Base-by-base conservation (phyloP, 2,113 vertebrate genomes). In the Macquaria ambigua region DNA sequence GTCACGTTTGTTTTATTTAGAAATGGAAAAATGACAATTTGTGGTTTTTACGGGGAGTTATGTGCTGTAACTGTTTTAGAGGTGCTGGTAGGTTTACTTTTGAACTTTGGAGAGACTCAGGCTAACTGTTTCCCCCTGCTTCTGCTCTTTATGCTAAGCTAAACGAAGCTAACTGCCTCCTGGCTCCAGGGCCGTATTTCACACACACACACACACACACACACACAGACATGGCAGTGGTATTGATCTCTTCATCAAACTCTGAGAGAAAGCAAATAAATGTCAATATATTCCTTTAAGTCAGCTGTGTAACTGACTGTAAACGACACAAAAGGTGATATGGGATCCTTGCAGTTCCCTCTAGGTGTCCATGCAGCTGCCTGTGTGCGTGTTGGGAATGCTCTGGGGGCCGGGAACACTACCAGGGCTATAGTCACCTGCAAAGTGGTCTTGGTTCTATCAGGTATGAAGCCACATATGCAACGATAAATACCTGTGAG, bases 311-410 rank as follows among this genome's bases (percentile, higher is more conserved):
- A 21, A 31, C 4, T 63, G 20, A 58, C 3, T 39, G 7, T 28
- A 74, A 25, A 6, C 64, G n/a, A 73, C 46, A 58, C 3, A 46
- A 2, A 61, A 21, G 74, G 10, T 41, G n/a, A 78, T 18, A 10
- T 5, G 20, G 23, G 63, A 46, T 83, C 83, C 16, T 78, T 81
- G 74, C 89, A 99, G 98, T 94, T 98, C 77, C 96, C 97, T 64
- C 73, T 97, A 59, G 97, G 97, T 68, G 48, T 98, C 85, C 94
- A 96, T 0, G 96, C 95, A 81, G 97, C 97, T 1, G 94, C 88
- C 1, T 97, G 95, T 21, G 96, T 99, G 80, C 93, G 95, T 50
- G 97, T 98, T 77, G 98, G 97, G 37, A 98, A 97, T 1, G 96
- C 97, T 31, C 84, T 98, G 56, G 97, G 97, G 7, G 97, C 95